These are phyloP conservation scores for Synergus itoensis DNA, from an alignment of 2,888 invertebrate species.

Conservation along the genomic window DNA sequence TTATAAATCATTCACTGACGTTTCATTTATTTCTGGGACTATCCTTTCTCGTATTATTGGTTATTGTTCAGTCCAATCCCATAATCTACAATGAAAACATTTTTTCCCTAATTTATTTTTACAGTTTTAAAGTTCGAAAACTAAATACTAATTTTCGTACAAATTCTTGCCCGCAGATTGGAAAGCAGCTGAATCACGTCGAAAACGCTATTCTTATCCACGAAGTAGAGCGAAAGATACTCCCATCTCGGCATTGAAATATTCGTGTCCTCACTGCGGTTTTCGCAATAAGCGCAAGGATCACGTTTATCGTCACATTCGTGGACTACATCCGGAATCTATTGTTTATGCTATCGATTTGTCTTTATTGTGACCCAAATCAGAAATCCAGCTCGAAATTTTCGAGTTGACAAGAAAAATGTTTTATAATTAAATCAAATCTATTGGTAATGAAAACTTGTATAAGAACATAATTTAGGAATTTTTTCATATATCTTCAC, in stretches of 20 bases:
- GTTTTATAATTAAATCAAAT: too few species aligned
- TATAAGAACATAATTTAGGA: too few species aligned
- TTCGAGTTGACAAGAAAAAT: not conserved
- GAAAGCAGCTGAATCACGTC: constrained; percentile 46
- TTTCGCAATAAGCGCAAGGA: constrained; percentile 75
- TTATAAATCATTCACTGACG: not conserved
- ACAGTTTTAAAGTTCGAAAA: not conserved
- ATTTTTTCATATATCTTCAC: too few species aligned
- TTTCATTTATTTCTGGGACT: not conserved
- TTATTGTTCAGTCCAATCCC: not conserved
- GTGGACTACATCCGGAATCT: constrained; percentile 69
- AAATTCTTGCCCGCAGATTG: constrained; percentile 55
- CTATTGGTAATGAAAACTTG: too few species aligned
- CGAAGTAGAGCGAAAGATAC: constrained; percentile 32
- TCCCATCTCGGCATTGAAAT: constrained; percentile 66
- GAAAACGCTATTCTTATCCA: constrained; percentile 30
- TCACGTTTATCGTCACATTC: constrained; percentile 73
- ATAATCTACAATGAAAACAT: not conserved
- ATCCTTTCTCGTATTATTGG: not conserved
- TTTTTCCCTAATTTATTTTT: not conserved
- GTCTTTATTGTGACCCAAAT: constrained; percentile 19
- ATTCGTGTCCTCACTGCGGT: constrained; percentile 76
- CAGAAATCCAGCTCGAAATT: not conserved
- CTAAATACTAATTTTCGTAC: not conserved
- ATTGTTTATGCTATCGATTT: constrained; percentile 70